phyloP scores from a whole-genome alignment of 2,888 invertebrate genomes.

The Caenorhabditis becei region DNA sequence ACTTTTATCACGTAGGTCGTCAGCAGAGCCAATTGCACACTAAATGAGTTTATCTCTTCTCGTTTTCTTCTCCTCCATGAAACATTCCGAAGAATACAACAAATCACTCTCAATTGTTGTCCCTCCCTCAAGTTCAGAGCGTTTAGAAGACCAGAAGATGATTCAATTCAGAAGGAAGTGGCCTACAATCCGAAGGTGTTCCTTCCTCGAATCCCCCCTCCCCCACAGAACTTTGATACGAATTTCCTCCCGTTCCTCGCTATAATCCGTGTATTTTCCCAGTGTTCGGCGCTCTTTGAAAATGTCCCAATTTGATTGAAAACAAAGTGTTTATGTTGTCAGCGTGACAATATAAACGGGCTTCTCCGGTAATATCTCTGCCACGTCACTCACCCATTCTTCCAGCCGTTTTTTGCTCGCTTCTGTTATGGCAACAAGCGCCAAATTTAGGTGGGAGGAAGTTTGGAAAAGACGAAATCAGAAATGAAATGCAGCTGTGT shows the following conservation, averaged over 20 bases:
- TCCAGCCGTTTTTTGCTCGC: neutral
- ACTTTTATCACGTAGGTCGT: no score
- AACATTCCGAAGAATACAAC: no score
- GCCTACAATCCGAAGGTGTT: no score
- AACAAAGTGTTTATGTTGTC: slow-evolving; percentile 61
- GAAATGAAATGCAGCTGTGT: neutral
- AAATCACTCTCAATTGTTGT: no score
- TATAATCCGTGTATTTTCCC: neutral
- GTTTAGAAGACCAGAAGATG: no score
- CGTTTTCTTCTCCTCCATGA: no score
- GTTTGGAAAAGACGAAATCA: neutral
- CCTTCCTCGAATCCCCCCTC: no score
- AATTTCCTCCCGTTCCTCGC: neutral
- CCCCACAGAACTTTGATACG: no score
- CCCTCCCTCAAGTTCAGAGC: no score
- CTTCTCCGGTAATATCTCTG: slow-evolving; percentile 7
- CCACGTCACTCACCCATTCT: neutral
- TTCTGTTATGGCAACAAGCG: neutral
- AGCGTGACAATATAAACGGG: slow-evolving; percentile 51
- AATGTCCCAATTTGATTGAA: slow-evolving; percentile 18
- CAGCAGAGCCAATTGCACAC: no score
- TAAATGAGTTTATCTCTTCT: no score
- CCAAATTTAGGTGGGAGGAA: slow-evolving; percentile 1
- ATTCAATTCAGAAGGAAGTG: no score
- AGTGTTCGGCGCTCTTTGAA: slow-evolving; percentile 6